phyloP scores from a whole-genome alignment of 1,140 invertebrate species.

The Zaprionus inermis region DNA sequence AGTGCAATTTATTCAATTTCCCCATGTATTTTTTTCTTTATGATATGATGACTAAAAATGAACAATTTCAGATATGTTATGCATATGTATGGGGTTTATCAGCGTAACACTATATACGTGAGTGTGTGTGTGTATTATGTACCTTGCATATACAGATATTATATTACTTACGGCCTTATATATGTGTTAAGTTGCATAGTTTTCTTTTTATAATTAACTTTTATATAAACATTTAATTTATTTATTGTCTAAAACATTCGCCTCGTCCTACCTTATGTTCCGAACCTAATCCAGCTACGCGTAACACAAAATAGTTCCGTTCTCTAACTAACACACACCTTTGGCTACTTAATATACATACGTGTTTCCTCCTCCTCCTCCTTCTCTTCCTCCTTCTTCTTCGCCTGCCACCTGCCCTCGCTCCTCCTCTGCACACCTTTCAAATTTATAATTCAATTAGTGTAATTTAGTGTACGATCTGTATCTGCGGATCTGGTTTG shows the following conservation, averaged over 20 bases:
- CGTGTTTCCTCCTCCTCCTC: background rate
- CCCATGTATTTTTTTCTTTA: background rate
- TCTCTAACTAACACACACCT: conserved; percentile 75
- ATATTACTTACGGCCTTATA: conserved; percentile 11
- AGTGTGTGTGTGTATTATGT: conserved; percentile 34
- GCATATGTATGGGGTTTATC: conserved; percentile 20
- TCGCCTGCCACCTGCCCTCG: no score
- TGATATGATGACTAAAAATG: conserved; percentile 14
- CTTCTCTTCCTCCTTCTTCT: background rate
- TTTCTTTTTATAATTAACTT: conserved; percentile 17
- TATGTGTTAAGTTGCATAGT: conserved; percentile 33
- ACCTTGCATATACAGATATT: conserved; percentile 25
- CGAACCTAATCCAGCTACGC: conserved; percentile 37
- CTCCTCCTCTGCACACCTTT: conserved; percentile 24
- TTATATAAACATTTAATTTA: conserved; percentile 72
- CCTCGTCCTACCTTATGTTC: conserved; percentile 48
- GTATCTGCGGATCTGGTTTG: conserved; percentile 28
- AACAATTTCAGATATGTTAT: conserved; percentile 35
- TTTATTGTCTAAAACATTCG: conserved; percentile 82
- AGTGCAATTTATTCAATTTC: background rate
- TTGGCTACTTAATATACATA: conserved; percentile 70
- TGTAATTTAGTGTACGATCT: background rate
- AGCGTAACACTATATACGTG: conserved; percentile 13
- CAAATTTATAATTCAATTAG: conserved; percentile 71
- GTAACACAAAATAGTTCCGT: conserved; percentile 42